Evolutionary conservation across 1,140 invertebrate species (phyloP), one percentile per base, ranked within the genome.

Genomic region (Stegodyphus mimosarum): DNA sequence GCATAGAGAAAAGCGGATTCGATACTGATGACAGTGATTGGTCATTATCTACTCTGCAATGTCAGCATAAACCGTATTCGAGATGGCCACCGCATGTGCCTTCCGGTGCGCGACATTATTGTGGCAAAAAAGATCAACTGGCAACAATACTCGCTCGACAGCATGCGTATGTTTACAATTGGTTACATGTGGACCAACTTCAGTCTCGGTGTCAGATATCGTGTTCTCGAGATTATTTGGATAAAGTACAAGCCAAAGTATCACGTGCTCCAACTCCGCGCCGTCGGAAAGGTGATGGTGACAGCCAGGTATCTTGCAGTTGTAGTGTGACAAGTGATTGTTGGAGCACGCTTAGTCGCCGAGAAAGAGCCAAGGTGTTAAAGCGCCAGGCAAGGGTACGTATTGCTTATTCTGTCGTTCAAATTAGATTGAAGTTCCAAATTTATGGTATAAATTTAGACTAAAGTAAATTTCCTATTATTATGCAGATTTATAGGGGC

Each of bases 131-230:
- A 51, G 80, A 83, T 13, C 71, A 75, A n/a, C 6, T 83, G 17
- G 80, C 80, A 13, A 75, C 80, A n/a, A 67, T 66, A 6, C 55
- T 69, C 2, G 33, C 80, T 7, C 60, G 80, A 9, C 80, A 83
- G n/a, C 80, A 83, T 18, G 80, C 80, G 5, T 83, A 83, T 60
- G 71, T 83, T 48, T 83, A 83, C 80, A 83, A 83, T 15, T 83
- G 80, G 80, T 63, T 83, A 55, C 60, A 83, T 7, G 80, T 83
- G 13, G 80, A 83, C 64, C 60, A 83, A 6, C 11, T 75, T 7
- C 80, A 83, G 33, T 53, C 51, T 33, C 9, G 72, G 17, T 73
- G 79, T n/a, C 55, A 63, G 10, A 11, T 83, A 52, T n/a, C 71
- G 6, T 6, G 55, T 17, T 83, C 80, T 50, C n/a, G 64, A 1